These are phyloP conservation scores for Quadriops clusia DNA, from an alignment of 2,888 invertebrate genomes.

Conservation along the genomic window DNA sequence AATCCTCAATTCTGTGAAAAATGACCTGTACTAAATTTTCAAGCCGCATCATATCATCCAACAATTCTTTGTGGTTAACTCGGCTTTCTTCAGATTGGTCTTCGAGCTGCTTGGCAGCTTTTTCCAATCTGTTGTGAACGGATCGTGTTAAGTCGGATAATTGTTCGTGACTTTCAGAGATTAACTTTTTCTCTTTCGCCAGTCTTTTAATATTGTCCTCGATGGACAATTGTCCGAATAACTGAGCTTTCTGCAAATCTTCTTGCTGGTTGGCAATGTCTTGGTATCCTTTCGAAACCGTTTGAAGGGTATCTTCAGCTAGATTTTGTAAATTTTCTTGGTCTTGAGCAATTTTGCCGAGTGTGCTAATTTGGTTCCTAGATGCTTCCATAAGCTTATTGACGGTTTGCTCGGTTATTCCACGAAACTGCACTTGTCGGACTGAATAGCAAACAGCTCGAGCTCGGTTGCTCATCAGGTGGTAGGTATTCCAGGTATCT, in stretches of 20 bases:
- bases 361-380: constrained; percentile 26
- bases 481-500: constrained; percentile 58
- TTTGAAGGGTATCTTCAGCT: constrained; percentile 26
- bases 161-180: constrained; percentile 44
- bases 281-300: constrained; percentile 33
- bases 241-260: constrained; percentile 38
- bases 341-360: constrained; percentile 26
- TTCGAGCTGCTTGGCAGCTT: constrained; percentile 38
- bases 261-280: constrained; percentile 41
- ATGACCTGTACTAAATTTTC: constrained; percentile 43
- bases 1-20: constrained; percentile 42
- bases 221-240: constrained; percentile 39
- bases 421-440: constrained; percentile 51
- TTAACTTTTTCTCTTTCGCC: constrained; percentile 46
- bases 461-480: constrained; percentile 53
- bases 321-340: constrained; percentile 28
- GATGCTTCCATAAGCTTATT: constrained; percentile 47
- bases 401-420: constrained; percentile 51
- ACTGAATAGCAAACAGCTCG: constrained; percentile 54
- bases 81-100: constrained; percentile 39
- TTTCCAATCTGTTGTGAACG: constrained; percentile 44
- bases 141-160: constrained; percentile 42
- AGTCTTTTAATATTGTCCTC: constrained; percentile 44
- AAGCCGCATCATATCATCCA: constrained; percentile 42
- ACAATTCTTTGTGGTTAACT: constrained; percentile 42